A percentile compares a stretch with the other conserved stretches of the same genome.
Evolutionary conservation across 2,888 invertebrate genomes (phyloP).

Genomic region (Plutella xylostella): DNA sequence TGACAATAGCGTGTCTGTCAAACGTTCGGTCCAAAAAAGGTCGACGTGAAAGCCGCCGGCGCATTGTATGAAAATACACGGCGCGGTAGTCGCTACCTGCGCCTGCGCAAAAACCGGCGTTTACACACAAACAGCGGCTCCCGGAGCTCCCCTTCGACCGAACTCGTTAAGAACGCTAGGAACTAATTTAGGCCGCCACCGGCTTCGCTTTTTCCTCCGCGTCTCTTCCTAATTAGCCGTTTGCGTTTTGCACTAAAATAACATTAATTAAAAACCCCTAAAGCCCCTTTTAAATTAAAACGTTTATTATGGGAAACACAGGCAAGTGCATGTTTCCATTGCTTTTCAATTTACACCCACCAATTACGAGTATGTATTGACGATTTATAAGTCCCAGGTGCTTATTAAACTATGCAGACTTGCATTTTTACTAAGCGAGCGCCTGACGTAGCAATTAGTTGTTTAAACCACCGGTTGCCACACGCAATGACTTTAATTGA

Average conservation of each 20-base stretch:
- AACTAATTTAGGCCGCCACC: slow-evolving; percentile 53
- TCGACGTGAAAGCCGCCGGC: slow-evolving; percentile 56
- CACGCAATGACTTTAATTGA: too few relatives aligned
- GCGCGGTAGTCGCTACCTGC: slow-evolving; percentile 62
- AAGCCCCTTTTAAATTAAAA: too few relatives aligned
- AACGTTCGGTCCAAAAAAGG: slow-evolving; percentile 57
- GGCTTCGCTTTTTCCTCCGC: slow-evolving; percentile 39
- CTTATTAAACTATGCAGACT: too few relatives aligned
- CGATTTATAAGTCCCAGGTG: too few relatives aligned
- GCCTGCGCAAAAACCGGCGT: slow-evolving; percentile 52
- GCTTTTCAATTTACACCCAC: too few relatives aligned
- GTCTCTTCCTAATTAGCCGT: slow-evolving; percentile 23
- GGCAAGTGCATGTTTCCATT: too few relatives aligned
- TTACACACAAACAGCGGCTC: slow-evolving; percentile 52
- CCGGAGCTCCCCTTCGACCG: slow-evolving; percentile 31
- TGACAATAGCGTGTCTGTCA: slow-evolving; percentile 66
- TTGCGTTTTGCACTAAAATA: slow-evolving; percentile 3
- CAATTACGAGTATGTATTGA: too few relatives aligned
- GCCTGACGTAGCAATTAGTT: too few relatives aligned
- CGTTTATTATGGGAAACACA: too few relatives aligned
- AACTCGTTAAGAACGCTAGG: slow-evolving; percentile 34
- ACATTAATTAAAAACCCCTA: too few relatives aligned
- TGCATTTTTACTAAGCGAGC: too few relatives aligned
- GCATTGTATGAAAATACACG: slow-evolving; percentile 67
- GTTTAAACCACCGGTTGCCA: too few relatives aligned